phyloP scores from a whole-genome alignment of 2,888 invertebrate genomes.

The Ornithoptera priamus region DNA sequence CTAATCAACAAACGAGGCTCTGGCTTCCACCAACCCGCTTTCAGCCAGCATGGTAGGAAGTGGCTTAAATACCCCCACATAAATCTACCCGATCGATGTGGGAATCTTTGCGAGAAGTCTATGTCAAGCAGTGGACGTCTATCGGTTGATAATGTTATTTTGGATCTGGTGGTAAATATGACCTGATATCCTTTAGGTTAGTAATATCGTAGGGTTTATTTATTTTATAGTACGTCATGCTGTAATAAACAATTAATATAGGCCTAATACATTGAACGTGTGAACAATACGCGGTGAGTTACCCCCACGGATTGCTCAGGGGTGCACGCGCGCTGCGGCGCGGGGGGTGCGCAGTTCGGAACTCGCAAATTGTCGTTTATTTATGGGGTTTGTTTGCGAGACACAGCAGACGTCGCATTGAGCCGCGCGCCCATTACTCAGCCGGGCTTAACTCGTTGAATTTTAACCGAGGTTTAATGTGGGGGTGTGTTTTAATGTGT shows the following conservation, averaged over 20 bases:
- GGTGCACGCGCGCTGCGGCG: neutral
- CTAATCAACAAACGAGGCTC: too few relatives aligned
- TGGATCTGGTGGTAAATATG: too few relatives aligned
- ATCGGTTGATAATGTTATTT: too few relatives aligned
- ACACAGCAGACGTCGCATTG: constrained; percentile 58
- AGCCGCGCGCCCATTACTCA: constrained; percentile 62
- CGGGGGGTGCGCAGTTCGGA: neutral
- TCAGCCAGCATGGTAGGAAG: too few relatives aligned
- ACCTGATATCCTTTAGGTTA: too few relatives aligned
- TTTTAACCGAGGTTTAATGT: constrained; percentile 67
- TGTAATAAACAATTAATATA: neutral
- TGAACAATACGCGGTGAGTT: neutral
- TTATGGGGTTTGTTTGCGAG: constrained; percentile 60
- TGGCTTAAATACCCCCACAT: too few relatives aligned
- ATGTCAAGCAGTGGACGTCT: too few relatives aligned
- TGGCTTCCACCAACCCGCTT: too few relatives aligned
- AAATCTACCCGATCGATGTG: too few relatives aligned
- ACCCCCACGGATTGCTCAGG: neutral
- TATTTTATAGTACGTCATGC: too few relatives aligned
- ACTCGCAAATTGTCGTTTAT: constrained; percentile 53
- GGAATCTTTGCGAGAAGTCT: too few relatives aligned
- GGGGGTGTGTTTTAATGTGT: constrained; percentile 40
- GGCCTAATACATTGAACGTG: neutral
- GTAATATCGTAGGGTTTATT: too few relatives aligned
- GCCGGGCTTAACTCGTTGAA: constrained; percentile 66